Percentiles rank a stretch among this genome's conserved stretches.
Conservation (phyloP, 2,888 invertebrate genomes). For the Reticulitermes lucifugus region DNA sequence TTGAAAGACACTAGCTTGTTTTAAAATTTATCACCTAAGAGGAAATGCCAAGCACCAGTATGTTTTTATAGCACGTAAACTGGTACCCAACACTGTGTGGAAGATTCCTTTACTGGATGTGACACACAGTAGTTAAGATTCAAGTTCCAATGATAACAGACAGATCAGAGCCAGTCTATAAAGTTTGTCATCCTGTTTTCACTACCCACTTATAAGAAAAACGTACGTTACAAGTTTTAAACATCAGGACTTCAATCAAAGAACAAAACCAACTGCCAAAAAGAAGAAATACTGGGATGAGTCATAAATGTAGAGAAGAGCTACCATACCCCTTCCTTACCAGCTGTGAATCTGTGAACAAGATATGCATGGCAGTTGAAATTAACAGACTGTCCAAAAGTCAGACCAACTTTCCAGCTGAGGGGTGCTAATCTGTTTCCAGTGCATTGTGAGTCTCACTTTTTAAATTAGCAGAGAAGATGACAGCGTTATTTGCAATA, state of each 20-base stretch:
- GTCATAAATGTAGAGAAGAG: not conserved
- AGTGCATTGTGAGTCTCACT: too few relatives aligned
- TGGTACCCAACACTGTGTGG: not conserved
- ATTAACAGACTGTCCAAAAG: too few relatives aligned
- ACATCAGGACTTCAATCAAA: not conserved
- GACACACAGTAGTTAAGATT: not conserved
- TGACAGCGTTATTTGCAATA: too few relatives aligned
- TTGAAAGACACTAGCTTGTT: constrained; percentile 35
- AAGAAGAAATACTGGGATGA: not conserved
- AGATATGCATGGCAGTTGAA: not conserved
- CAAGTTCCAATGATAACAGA: constrained; percentile 31
- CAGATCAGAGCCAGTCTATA: constrained; percentile 31
- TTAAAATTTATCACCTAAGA: constrained; percentile 8
- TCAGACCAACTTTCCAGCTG: too few relatives aligned
- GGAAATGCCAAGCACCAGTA: constrained; percentile 27
- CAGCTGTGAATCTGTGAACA: not conserved
- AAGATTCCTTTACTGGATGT: constrained; percentile 13
- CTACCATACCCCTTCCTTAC: not conserved
- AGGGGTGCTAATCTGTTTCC: too few relatives aligned
- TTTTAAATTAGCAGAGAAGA: too few relatives aligned
- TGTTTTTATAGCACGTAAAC: constrained; percentile 4
- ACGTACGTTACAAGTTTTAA: not conserved
- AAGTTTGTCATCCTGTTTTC: not conserved
- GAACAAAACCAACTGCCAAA: not conserved
- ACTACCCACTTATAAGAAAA: not conserved